A percentile compares a stretch with the other conserved stretches of the same genome.
These are phyloP conservation scores for Trissolcus basalis DNA, from an alignment of 1,140 invertebrate species.

Conservation along the genomic window DNA sequence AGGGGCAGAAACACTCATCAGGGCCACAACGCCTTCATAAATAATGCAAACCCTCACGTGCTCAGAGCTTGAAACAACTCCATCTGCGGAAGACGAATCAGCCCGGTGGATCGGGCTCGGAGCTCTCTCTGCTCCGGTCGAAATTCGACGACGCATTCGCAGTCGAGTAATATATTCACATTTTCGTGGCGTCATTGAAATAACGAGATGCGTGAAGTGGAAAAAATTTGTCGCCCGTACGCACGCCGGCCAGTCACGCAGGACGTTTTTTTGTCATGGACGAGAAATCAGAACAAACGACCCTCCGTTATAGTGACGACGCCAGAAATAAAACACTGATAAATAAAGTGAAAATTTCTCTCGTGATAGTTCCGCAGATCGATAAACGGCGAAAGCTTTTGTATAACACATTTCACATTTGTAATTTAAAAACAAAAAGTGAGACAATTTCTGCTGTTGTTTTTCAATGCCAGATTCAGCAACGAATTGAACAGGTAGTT, in stretches of 20 bases:
- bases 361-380: no score
- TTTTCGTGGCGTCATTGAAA: slow-evolving; percentile 23
- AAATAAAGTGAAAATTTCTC: no score
- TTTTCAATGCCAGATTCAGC: no score
- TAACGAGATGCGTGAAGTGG: slow-evolving; percentile 12
- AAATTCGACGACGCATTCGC: slow-evolving; percentile 38
- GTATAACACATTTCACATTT: no score
- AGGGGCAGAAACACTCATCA: slow-evolving; percentile 63
- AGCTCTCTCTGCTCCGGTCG: slow-evolving; percentile 3
- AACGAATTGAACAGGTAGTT: no score
- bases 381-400: no score
- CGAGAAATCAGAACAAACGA: no score
- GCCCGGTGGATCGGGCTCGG: slow-evolving; percentile 33
- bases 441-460: no score
- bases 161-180: slow-evolving; percentile 28
- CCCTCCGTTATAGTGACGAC: no score
- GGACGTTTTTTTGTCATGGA: no score
- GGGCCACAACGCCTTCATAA: slow-evolving; percentile 67
- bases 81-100: slow-evolving; percentile 46
- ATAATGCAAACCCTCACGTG: slow-evolving; percentile 69
- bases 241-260: neutral
- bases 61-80: slow-evolving; percentile 46
- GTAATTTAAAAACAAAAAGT: no score
- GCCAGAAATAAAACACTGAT: no score
- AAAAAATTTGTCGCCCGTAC: neutral